Evolutionary conservation across 2,797 vertebrate genomes (phyloP), one percentile per base, ranked within the genome.

Genomic region (Hydrolagus colliei): DNA sequence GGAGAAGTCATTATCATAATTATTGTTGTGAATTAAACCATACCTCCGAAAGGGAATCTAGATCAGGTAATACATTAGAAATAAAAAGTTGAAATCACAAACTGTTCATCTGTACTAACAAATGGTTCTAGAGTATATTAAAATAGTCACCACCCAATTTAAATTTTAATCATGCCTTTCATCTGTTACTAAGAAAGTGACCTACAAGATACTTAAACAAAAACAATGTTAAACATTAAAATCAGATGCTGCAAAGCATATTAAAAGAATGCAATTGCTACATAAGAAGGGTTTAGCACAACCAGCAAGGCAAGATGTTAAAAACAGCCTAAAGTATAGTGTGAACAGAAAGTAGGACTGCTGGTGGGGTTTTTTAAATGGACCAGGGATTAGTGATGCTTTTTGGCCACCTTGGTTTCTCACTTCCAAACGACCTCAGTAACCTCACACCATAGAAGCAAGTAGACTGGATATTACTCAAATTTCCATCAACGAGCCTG

Each of bases 131-230:
- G 41, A 52, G 41, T 52, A 52, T 6, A 52, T 52, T 52, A 52
- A 52, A 52, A 52, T 52, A 52, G 41, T 52, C 41, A 52, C 41
- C 41, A 6, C 65, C 8, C 35, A 68, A 84, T 32, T 18, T 11
- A 16, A 41, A n/a, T 84, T 84, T 84, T 84, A 84, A 52, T 84
- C 41, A n/a, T 84, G 65, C 79, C 79, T 68, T 84, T 84, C 79
- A 84, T 84, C 79, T 84, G 65, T 35, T 41, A 68, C 63, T 32
- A 84, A 80, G 65, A 68, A 82, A n/a, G 27, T 71, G 65, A 18
- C 65, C 52, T 84, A 63, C 78, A 67, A 65, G 32, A 63, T 84
- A 71, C 65, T 68, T 35, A 41, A 84, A 82, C 52, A 77, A 20
- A 41, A 84, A 82, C 52, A 77, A 20, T 16, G 52, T 20, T 76